Evolutionary conservation across 1,140 invertebrate genomes (phyloP), one percentile per base, ranked within the genome.

Genomic region (Nasonia longicornis): DNA sequence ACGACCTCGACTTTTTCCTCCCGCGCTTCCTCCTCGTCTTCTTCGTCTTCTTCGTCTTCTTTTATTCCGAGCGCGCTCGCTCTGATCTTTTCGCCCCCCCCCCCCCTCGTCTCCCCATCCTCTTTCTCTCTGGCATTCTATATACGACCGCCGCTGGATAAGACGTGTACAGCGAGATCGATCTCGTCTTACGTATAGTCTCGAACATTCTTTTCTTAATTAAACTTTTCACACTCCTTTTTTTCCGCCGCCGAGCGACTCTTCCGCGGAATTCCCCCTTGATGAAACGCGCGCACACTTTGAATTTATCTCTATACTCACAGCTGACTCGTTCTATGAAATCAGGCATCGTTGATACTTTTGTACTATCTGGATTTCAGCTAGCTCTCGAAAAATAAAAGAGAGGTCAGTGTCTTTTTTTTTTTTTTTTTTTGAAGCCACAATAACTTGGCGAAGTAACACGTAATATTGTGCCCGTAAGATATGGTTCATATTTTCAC

Each of bases 1-100:
- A 85, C 86, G 86, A 87, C 85, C 85, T 87, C 80, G 7, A 66
- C 74, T 77, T 81, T 86, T 86, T 84, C 84, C 83, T 48, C 69
- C 64, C 76, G 73, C 16, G 14, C 58, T 79, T 78, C 71, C 81
- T 80, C 82, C 83, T 80, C 77, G 71, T 83, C 73, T 63, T 70
- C 16, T 29, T 38, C 16, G 16, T 70, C 67, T 42, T 58, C 31
- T 70, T 35, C 31, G 35, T 20, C 38, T 45, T 45, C 70, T 22
- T 72, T 45, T 72, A 45, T 72, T 72, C 45, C 29, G 14, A 16
- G 11, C 73, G 31, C 6, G 26, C 84, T 79, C 69, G 52, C 72
- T 74, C 77, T 84, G 81, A 12, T 14, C 35, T 0, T 35, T 82
- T 83, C 42, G 22, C 3, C 31, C 26, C 75, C 2, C 52, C 20